Base-by-base conservation (phyloP, 2,797 vertebrate genomes). In the Catharus ustulatus region DNA sequence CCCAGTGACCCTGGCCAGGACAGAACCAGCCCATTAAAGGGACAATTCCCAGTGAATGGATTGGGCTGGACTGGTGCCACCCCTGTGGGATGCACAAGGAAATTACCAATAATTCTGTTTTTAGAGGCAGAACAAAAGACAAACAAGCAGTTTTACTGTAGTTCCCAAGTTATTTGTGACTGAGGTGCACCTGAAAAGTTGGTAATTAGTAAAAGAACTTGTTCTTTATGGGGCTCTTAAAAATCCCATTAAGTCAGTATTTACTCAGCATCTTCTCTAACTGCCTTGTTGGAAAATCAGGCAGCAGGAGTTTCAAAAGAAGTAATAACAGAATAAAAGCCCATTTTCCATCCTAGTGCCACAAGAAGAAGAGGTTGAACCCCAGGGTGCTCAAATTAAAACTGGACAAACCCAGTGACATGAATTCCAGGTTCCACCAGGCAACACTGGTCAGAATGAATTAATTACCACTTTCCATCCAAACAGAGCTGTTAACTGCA, bases 171-270 rank as follows among this genome's bases (percentile, higher is more conserved):
- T 93, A 95, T 91, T 89, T 94, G 93, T 79, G 55, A 32, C 68
- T 22, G 42, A 77, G 49, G 58, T 58, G 52, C 82, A 81, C 90
- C 90, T 96, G 83, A 95, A 79, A 92, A 92, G 52, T 58, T 82
- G 62, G 55, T 66, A 93, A 91, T 95, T 94, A 95, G 89, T 74
- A 77, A 46, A 58, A 80, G 45, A 92, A 83, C 46, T 40, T 64
- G 82, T 62, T 95, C 87, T 89, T 93, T 76, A 85, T 29, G 87
- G 77, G 72, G 81, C 49, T 89, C 30, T 91, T 94, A 43, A 49
- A 96, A 94, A 80, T 72, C 64, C 49, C 64, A 93, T 92, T 87
- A 95, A 64, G 72, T 55, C 43, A 62, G 71, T 74, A 80, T 95
- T 90, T 90, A 68, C 84, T 92, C 71, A 92, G 57, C 57, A 54